These are phyloP conservation scores for Trilocha varians DNA, from an alignment of 2,888 invertebrate genomes.

Conservation along the genomic window DNA sequence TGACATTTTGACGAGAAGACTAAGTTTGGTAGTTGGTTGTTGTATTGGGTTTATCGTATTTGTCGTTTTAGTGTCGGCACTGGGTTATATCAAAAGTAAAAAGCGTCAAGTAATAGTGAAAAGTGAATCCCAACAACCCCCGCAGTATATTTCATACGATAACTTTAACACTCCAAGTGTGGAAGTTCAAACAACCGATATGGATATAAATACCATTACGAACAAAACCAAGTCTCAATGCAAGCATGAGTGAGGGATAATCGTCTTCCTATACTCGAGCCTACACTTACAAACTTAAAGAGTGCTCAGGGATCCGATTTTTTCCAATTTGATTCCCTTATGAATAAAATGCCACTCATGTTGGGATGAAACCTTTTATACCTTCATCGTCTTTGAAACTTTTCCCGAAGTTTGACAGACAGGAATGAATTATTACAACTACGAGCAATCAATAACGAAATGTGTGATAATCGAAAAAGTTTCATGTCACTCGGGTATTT, in stretches of 20 bases:
- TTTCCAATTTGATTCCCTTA: conserved; percentile 34
- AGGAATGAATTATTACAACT: conserved; percentile 53
- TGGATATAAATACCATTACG: conserved; percentile 61
- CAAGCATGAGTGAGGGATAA: conserved; percentile 33
- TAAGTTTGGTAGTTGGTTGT: conserved; percentile 89
- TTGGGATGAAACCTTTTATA: conserved; percentile 36
- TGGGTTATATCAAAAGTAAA: conserved; percentile 89
- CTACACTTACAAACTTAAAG: conserved; percentile 23
- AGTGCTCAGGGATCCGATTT: conserved; percentile 25
- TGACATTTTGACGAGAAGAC: conserved; percentile 84
- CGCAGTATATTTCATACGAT: conserved; percentile 85
- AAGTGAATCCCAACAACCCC: conserved; percentile 78
- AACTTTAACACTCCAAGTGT: conserved; percentile 55
- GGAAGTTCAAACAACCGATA: conserved; percentile 55
- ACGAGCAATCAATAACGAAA: conserved; percentile 52
- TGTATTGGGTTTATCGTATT: conserved; percentile 90
- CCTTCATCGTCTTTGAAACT: conserved; percentile 42
- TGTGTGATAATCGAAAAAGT: conserved; percentile 58
- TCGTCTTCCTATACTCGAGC: conserved; percentile 18
- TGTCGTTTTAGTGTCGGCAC: conserved; percentile 85
- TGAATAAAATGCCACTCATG: conserved; percentile 42
- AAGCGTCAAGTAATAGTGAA: conserved; percentile 85
- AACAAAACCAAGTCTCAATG: conserved; percentile 52
- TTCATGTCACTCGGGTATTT: conserved; percentile 22
- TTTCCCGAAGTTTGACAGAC: conserved; percentile 46